phyloP scores from a whole-genome alignment of 2,113 vertebrate genomes.

The Alectura lathami region DNA sequence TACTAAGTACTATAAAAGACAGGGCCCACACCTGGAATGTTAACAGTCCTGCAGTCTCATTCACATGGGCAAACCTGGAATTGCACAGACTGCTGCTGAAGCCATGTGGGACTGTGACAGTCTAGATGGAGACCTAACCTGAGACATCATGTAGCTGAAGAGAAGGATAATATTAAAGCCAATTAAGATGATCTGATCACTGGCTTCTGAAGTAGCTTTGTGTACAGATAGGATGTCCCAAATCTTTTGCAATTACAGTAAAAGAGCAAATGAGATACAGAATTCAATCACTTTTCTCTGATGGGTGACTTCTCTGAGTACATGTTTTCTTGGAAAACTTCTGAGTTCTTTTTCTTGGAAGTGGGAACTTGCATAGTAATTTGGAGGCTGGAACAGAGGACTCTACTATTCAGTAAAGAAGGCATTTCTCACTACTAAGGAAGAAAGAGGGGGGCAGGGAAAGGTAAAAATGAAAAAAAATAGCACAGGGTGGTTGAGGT shows the following conservation, averaged over 20 bases:
- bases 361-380: background rate
- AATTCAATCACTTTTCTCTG: background rate
- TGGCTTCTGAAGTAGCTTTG: background rate
- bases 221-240: background rate
- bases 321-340: background rate
- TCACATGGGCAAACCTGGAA: background rate
- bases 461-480: background rate
- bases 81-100: background rate
- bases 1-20: background rate
- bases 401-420: background rate
- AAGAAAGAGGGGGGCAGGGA: background rate
- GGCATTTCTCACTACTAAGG: background rate
- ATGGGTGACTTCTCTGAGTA: background rate
- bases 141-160: background rate
- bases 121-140: background rate
- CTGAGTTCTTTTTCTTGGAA: background rate
- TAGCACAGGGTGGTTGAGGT: background rate
- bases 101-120: background rate
- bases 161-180: background rate
- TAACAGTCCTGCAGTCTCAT: background rate
- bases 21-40: background rate
- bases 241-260: background rate
- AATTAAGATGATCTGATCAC: background rate
- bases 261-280: background rate
- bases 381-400: background rate